These are phyloP conservation scores for Felis chaus DNA, from an alignment of 2,113 vertebrate species.

Conservation along the genomic window DNA sequence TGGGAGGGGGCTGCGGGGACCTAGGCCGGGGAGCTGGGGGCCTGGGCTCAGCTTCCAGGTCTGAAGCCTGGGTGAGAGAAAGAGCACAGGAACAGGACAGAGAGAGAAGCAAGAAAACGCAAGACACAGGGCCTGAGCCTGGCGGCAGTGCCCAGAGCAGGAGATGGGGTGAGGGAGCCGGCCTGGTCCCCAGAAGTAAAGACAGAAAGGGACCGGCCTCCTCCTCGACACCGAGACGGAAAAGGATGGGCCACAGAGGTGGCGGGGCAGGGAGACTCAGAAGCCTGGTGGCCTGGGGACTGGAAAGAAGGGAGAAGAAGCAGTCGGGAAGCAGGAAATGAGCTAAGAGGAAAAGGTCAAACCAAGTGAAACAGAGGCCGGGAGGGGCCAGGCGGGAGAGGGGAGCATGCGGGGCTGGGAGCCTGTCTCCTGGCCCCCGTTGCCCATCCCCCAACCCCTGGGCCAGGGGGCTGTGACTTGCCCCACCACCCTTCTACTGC, in stretches of 20 bases:
- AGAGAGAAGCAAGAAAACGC: neutral
- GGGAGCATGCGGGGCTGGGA: neutral
- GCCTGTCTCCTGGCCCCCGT: fast-evolving
- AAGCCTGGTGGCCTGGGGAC: neutral
- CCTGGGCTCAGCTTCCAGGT: neutral
- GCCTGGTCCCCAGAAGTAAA: neutral
- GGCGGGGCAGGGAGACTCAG: neutral
- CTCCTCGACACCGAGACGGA: neutral
- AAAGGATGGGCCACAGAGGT: neutral
- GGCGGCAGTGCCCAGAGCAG: neutral
- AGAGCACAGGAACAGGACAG: neutral
- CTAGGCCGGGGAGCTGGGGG: neutral
- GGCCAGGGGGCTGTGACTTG: neutral
- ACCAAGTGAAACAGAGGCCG: neutral
- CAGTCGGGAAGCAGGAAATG: neutral
- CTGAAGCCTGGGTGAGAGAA: neutral
- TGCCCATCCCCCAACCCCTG: neutral
- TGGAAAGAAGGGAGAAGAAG: neutral
- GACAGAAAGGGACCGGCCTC: neutral
- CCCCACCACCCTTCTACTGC: neutral
- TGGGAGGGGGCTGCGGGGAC: too few relatives aligned
- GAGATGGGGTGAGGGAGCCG: neutral
- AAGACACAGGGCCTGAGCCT: neutral
- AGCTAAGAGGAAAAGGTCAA: neutral
- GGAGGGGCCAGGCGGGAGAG: neutral